Percentiles rank a stretch among this genome's conserved stretches.
Conservation (phyloP, 1,140 invertebrate genomes). For the Leptinotarsa lineolata region DNA sequence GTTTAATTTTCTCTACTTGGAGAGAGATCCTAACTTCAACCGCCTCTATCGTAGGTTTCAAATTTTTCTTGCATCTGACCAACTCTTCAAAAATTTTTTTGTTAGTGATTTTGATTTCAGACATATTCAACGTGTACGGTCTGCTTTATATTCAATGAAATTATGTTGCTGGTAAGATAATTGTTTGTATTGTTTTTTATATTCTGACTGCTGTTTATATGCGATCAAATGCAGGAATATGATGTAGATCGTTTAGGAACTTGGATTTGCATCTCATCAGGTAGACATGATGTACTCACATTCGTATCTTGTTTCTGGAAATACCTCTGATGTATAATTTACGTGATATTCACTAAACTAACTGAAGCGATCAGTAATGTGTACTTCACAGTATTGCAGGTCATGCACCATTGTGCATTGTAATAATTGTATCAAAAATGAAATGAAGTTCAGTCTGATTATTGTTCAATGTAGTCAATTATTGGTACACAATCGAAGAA, state of each 20-base stretch:
- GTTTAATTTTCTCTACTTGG: neutral
- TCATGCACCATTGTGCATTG: no score
- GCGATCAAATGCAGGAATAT: neutral
- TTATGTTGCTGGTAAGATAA: no score
- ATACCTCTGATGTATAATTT: no score
- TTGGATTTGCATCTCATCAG: neutral
- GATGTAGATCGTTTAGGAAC: neutral
- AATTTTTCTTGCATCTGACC: neutral
- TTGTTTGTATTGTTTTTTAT: neutral
- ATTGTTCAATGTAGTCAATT: no score
- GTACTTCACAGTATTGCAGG: no score
- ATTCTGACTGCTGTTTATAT: neutral
- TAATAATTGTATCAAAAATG: no score
- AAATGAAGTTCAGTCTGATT: no score
- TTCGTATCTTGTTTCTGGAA: neutral
- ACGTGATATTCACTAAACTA: no score
- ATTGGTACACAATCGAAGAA: no score
- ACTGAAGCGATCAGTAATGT: no score
- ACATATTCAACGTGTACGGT: neutral
- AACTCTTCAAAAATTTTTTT: constrained; percentile 1
- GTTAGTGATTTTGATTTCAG: neutral
- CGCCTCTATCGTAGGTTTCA: neutral
- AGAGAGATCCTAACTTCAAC: constrained; percentile 7
- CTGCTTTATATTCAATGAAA: no score
- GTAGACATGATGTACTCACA: neutral